Evolutionary conservation across 2,888 invertebrate species (phyloP), one percentile per base, ranked within the genome.

Genomic region (Pseudococcus longispinus): DNA sequence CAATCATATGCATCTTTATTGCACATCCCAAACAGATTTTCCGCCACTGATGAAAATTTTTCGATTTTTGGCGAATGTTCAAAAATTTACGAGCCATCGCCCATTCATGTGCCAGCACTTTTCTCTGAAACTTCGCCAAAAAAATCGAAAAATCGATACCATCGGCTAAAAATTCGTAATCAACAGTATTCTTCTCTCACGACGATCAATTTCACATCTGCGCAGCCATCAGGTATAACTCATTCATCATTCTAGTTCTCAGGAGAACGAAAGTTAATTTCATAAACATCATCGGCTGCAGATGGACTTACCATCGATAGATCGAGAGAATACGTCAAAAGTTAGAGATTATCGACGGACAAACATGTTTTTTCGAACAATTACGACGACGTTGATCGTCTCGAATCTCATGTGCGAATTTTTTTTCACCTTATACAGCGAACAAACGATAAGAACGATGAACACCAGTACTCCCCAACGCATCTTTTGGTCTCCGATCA

Each of bases 61-160:
- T 20, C 55, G 55, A 55, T 20, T 55, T 55, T n/a, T 55, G 55
- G 55, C 55, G 55, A 55, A 8, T 20, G 0, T 18, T n/a, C 55
- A 55, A 55, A 55, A 55, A 55, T 55, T 55, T n/a, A n/a, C 55
- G 55, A n/a, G n/a, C n/a, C n/a, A 55, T 55, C n/a, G n/a, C n/a
- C 55, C 6, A 55, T n/a, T n/a, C 20, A 15, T n/a, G 20, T 55
- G 55, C 55, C 55, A 55, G 55, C 55, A n/a, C 3, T 46, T 44
- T 51, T 15, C 55, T 18, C 5, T 1, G 4, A n/a, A 55, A n/a
- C 13, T 15, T 55, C 5, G n/a, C n/a, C 55, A n/a, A 55, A 55
- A 37, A 55, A 55, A 55, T 55, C 4, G 55, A 55, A 55, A 55
- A 55, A 55, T n/a, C 55, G 55, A 55, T 55, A 55, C n/a, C n/a